These are phyloP conservation scores for Lordiphosa stackelbergi DNA, from an alignment of 1,140 invertebrate species.

Conservation along the genomic window DNA sequence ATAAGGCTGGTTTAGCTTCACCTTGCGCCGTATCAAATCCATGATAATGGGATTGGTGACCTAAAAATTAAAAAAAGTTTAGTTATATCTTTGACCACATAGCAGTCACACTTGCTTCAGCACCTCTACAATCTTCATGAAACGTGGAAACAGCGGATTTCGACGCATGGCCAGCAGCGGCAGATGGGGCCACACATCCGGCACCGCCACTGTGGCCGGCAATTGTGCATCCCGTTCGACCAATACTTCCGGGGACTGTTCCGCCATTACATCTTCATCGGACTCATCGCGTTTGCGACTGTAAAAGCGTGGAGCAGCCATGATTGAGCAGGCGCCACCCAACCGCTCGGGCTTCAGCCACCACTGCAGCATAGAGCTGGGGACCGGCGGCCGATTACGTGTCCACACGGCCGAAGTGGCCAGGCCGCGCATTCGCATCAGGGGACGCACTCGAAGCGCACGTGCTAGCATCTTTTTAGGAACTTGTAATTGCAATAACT, in stretches of 20 bases:
- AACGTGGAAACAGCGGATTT: slow-evolving; percentile 98
- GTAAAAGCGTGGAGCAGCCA: slow-evolving; percentile 39
- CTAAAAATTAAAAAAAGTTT: slow-evolving; percentile 77
- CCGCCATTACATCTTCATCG: slow-evolving; percentile 34
- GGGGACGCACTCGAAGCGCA: slow-evolving; percentile 43
- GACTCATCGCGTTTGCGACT: slow-evolving; percentile 44
- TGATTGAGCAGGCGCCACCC: slow-evolving; percentile 21
- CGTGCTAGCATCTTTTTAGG: slow-evolving; percentile 46
- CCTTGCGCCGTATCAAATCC: slow-evolving; percentile 94
- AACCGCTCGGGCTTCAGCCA: slow-evolving; percentile 20
- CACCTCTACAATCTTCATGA: slow-evolving; percentile 98
- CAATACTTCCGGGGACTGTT: slow-evolving; percentile 34
- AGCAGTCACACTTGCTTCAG: slow-evolving; percentile 4
- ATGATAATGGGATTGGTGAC: slow-evolving; percentile 92
- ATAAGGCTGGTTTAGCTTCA: slow-evolving; percentile 97
- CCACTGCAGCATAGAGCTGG: slow-evolving; percentile 34
- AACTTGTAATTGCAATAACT: slow-evolving; percentile 19
- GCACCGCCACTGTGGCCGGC: slow-evolving; percentile 94
- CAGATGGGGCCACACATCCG: slow-evolving; percentile 96
- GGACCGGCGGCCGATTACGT: slow-evolving; percentile 25
- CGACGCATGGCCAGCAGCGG: slow-evolving; percentile 95
- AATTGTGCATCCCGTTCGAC: slow-evolving; percentile 78
- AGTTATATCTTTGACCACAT: not conserved
- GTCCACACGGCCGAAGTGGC: slow-evolving; percentile 34
- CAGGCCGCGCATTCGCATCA: slow-evolving; percentile 38